Percentiles rank a stretch among this genome's conserved stretches.
These are phyloP conservation scores for Dendrocopos noguchii DNA, from an alignment of 2,113 vertebrate species.

Conservation along the genomic window DNA sequence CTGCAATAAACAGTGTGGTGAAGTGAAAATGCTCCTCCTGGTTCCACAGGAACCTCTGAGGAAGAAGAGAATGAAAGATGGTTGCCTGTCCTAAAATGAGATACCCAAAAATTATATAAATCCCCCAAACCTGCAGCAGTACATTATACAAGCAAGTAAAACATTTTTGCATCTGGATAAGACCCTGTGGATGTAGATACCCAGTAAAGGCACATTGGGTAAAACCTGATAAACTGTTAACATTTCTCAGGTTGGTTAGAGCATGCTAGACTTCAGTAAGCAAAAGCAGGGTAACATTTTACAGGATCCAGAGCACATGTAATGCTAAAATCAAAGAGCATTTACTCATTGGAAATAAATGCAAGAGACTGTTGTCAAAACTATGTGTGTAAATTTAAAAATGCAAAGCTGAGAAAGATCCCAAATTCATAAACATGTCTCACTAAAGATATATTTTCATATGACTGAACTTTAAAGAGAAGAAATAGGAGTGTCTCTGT, in stretches of 20 bases:
- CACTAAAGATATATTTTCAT: neutral
- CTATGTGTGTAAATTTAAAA: slow-evolving; percentile 18
- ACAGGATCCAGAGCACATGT: neutral
- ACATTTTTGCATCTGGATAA: neutral
- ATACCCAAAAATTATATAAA: neutral
- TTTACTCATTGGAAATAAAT: slow-evolving; percentile 36
- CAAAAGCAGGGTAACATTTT: neutral
- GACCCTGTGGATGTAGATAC: neutral
- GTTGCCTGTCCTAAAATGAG: neutral
- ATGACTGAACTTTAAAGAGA: neutral
- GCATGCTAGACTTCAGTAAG: neutral
- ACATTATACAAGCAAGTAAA: neutral
- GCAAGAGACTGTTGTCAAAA: slow-evolving; percentile 15
- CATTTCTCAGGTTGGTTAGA: neutral
- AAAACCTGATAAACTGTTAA: neutral
- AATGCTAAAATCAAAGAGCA: neutral
- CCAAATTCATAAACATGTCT: slow-evolving; percentile 34
- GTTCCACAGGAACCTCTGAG: neutral
- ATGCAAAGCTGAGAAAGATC: slow-evolving; percentile 7
- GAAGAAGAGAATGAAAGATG: neutral
- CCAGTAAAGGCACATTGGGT: neutral
- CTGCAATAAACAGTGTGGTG: neutral
- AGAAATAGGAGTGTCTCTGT: slow-evolving; percentile 16
- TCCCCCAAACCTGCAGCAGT: neutral
- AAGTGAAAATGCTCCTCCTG: neutral